phyloP scores from a whole-genome alignment of 2,797 vertebrate species.

The Lemur catta region DNA sequence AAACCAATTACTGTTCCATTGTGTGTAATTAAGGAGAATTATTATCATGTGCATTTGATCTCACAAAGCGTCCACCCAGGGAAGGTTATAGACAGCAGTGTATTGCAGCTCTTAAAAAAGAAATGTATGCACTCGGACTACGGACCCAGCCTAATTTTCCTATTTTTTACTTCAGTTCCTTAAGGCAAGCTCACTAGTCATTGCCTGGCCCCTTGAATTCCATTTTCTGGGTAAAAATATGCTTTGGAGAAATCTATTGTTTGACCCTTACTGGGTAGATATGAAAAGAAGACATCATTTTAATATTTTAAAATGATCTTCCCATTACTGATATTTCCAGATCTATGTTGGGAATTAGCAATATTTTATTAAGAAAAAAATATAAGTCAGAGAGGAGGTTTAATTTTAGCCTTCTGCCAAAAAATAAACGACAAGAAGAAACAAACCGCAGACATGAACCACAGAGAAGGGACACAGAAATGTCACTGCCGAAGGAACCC shows the following conservation, averaged over 20 bases:
- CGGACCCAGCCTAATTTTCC: neutral
- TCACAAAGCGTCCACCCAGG: conserved; percentile 35
- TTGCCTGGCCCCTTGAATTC: conserved; percentile 12
- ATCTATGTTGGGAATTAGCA: conserved; percentile 14
- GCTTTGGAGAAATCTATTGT: neutral
- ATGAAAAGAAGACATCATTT: conserved; percentile 27
- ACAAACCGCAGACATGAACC: neutral
- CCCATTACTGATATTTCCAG: neutral
- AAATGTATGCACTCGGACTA: neutral
- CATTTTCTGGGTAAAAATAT: neutral
- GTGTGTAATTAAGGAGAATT: conserved; percentile 75
- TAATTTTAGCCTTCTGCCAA: conserved; percentile 1
- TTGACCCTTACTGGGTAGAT: neutral
- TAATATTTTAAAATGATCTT: conserved; percentile 14
- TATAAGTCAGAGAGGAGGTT: neutral
- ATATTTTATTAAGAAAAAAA: conserved; percentile 39
- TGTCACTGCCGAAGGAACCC: neutral
- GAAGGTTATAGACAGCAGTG: conserved; percentile 28
- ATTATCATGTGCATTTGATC: conserved; percentile 71
- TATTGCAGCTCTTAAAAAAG: neutral
- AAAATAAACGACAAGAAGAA: neutral
- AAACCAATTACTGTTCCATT: conserved; percentile 63
- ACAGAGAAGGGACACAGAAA: neutral
- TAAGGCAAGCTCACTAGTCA: conserved; percentile 23
- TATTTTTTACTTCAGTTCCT: neutral